These are phyloP conservation scores for Drosophila limbata DNA, from an alignment of 2,888 invertebrate genomes.

Conservation along the genomic window DNA sequence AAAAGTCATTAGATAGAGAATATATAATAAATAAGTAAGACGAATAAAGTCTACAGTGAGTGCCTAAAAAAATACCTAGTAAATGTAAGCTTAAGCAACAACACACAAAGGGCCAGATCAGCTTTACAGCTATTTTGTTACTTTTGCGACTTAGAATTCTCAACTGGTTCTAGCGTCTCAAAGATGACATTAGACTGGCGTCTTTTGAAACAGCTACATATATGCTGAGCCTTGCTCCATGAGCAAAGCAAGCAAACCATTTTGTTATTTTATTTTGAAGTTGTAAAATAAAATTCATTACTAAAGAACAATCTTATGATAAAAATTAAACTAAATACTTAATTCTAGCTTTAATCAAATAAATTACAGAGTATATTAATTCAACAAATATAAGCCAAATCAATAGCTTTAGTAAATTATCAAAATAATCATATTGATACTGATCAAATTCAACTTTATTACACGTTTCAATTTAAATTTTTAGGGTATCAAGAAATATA, in stretches of 20 bases:
- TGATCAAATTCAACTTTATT: not conserved
- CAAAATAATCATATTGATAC: not conserved
- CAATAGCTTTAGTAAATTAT: not conserved
- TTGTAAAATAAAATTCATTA: too few relatives aligned
- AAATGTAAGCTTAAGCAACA: not conserved
- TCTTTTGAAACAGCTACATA: too few relatives aligned
- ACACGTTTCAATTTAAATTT: not conserved
- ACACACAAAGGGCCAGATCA: too few relatives aligned
- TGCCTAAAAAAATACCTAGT: constrained; percentile 20
- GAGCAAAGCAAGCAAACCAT: too few relatives aligned
- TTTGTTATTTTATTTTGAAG: too few relatives aligned
- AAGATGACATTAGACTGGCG: too few relatives aligned
- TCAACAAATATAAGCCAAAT: not conserved
- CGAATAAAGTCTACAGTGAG: not conserved
- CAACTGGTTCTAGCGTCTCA: not conserved
- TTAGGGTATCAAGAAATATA: not conserved
- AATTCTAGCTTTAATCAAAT: not conserved
- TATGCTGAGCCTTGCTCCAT: too few relatives aligned
- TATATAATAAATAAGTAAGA: not conserved
- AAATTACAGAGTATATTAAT: not conserved
- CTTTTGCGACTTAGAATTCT: too few relatives aligned
- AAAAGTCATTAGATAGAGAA: constrained; percentile 33
- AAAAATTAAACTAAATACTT: not conserved
- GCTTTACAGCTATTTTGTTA: too few relatives aligned
- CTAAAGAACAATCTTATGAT: too few relatives aligned